phyloP scores from a whole-genome alignment of 1,140 invertebrate genomes.

The Brachionus calyciflorus region DNA sequence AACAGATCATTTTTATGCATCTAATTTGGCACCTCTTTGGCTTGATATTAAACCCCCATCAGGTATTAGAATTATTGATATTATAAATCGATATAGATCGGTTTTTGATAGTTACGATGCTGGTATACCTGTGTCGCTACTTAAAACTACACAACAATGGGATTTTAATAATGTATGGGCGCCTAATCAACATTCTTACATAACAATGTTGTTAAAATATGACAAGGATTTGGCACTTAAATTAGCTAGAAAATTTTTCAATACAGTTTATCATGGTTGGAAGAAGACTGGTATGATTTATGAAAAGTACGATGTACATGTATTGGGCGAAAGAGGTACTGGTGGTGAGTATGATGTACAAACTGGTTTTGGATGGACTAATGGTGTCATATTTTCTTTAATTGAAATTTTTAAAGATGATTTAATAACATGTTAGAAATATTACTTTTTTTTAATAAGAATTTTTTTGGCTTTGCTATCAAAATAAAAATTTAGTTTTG shows the following conservation, averaged over 20 bases:
- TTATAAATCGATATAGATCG: background rate
- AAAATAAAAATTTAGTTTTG: too few species aligned
- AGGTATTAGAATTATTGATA: background rate
- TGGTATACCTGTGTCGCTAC: slow-evolving; percentile 75
- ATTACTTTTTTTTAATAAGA: too few species aligned
- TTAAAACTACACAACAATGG: slow-evolving; percentile 83
- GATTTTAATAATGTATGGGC: slow-evolving; percentile 91
- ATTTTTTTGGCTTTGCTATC: too few species aligned
- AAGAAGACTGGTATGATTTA: slow-evolving; percentile 72
- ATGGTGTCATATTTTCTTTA: slow-evolving; percentile 79
- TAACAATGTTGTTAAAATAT: slow-evolving; percentile 54
- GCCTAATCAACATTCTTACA: slow-evolving; percentile 66
- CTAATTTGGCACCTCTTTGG: slow-evolving; percentile 81
- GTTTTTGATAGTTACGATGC: background rate
- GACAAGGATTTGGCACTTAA: slow-evolving; percentile 71
- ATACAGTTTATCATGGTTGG: slow-evolving; percentile 77
- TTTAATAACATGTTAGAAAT: too few species aligned
- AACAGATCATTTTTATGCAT: slow-evolving; percentile 69
- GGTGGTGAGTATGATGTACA: slow-evolving; percentile 87
- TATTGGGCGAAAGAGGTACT: slow-evolving; percentile 70
- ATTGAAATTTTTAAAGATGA: slow-evolving; percentile 55
- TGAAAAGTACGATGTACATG: slow-evolving; percentile 79
- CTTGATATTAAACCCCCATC: slow-evolving; percentile 61
- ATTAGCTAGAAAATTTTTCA: slow-evolving; percentile 75
- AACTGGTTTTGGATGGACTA: slow-evolving; percentile 88